Base-by-base conservation (phyloP, 2,797 vertebrate species). In the Pipistrellus pygmaeus region DNA sequence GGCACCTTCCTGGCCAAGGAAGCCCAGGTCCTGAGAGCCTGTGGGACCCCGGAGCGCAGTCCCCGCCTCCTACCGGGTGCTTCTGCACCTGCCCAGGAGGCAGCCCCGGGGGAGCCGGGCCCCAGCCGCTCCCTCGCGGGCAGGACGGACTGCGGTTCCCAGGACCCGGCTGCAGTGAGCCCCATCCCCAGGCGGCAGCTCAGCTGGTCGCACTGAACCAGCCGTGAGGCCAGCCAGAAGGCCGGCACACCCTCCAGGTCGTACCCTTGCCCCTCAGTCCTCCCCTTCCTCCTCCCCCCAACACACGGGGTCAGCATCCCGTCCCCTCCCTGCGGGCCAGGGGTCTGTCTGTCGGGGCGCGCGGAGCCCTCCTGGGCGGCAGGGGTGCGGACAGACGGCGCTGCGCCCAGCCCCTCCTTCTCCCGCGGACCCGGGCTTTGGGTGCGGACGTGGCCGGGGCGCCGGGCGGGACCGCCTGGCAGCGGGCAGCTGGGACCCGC, bases 401-500 rank as follows among this genome's bases (percentile, higher is more conserved):
- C 57, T 30, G 57, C 57, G 30, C 57, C 32, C 18, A 10, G n/a
- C 4, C 4, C 32, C 20, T 13, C 17, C 41, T 53, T 64, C 41
- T 48, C 32, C 55, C 27, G 27, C 44, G 38, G 55, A 38, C 51
- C 30, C 15, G 9, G 72, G 32, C n/a, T 35, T 13, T 2, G 25
- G 17, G 55, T 72, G 78, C 64, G 10, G 83, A 64, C 64, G 38
- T 35, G 75, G 73, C 32, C 7, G 38, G n/a, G 55, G 87, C 3
- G 78, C 12, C 8, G 32, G 32, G 69, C 27, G 5, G 32, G 53
- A 32, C 30, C 9, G 77, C 84, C 60, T 23, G 38, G 38, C 38
- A 38, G 38, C 38, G 38, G 38, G 38, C 93, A 93, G 71, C 90
- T 86, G 90, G 82, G 71, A 18, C 38, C 38, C 20, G 80, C 1